Evolutionary conservation across 2,113 vertebrate genomes (phyloP).

Genomic region (Erpornis zantholeuca): DNA sequence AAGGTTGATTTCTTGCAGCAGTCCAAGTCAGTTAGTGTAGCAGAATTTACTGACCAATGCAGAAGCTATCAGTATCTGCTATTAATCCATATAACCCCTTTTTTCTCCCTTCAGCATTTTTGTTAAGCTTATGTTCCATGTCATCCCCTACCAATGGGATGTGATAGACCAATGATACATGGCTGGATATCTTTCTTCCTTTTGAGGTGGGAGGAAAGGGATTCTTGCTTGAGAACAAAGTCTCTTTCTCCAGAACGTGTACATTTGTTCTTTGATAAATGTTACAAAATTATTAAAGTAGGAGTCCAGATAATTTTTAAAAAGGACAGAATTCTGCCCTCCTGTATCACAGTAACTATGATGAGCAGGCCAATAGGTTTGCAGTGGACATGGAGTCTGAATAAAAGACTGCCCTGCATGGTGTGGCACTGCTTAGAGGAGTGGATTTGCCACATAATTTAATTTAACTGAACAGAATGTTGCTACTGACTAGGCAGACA

Average conservation of each 20-base stretch:
- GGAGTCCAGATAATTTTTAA: background rate
- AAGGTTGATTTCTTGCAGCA: background rate
- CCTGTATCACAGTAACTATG: background rate
- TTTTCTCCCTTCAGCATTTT: background rate
- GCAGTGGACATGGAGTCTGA: background rate
- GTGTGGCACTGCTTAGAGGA: background rate
- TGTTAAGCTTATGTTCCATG: background rate
- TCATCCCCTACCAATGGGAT: background rate
- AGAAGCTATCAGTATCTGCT: background rate
- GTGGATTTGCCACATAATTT: background rate
- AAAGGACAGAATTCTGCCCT: background rate
- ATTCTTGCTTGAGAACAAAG: background rate
- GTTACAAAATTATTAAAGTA: background rate
- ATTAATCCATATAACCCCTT: background rate
- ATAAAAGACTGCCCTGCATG: background rate
- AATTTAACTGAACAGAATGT: background rate
- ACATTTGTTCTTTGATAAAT: background rate
- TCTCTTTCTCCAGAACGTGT: background rate
- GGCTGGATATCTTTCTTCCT: background rate
- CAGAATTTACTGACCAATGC: background rate
- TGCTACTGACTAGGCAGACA: background rate
- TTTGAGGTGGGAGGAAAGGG: background rate
- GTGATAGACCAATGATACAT: background rate
- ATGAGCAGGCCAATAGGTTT: background rate
- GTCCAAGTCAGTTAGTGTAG: background rate